Percentiles rank a stretch among this genome's conserved stretches.
Evolutionary conservation across 1,140 invertebrate species (phyloP).

Genomic region (Philaenus spumarius): DNA sequence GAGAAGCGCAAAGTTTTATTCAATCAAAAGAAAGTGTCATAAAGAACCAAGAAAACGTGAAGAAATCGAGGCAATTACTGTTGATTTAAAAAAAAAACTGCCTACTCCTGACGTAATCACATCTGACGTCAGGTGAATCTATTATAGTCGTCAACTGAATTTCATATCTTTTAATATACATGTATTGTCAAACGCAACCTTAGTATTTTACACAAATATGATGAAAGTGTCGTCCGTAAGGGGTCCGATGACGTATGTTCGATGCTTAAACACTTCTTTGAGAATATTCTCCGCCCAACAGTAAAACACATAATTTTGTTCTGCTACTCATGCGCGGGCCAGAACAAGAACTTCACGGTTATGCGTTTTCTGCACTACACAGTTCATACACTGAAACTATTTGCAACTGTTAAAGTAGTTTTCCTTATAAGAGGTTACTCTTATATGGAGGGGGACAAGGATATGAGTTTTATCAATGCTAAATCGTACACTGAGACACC

Average conservation of each 20-base stretch:
- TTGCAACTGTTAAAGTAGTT: constrained; percentile 16
- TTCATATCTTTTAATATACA: neutral
- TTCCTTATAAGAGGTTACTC: constrained; percentile 27
- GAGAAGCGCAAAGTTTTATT: neutral
- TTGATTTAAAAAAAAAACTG: constrained; percentile 18
- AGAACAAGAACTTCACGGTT: constrained; percentile 22
- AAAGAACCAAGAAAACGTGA: neutral
- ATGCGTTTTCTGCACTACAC: constrained; percentile 23
- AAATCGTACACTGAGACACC: constrained; percentile 20
- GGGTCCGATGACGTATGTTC: constrained; percentile 26
- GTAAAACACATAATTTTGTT: constrained; percentile 21
- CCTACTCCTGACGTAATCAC: constrained; percentile 6
- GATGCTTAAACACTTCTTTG: constrained; percentile 21
- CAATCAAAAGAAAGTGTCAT: neutral
- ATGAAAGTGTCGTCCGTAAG: constrained; percentile 22
- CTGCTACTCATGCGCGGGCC: constrained; percentile 23
- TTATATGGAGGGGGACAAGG: constrained; percentile 22
- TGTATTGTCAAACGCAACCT: neutral
- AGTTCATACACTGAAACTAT: constrained; percentile 19
- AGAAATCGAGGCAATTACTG: constrained; percentile 6
- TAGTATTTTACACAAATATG: constrained; percentile 26
- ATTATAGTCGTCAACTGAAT: neutral
- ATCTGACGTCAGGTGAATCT: neutral
- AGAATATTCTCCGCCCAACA: constrained; percentile 13
- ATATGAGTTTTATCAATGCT: constrained; percentile 21